These are phyloP conservation scores for Cebidichthys violaceus DNA, from an alignment of 2,113 vertebrate genomes.

Conservation along the genomic window DNA sequence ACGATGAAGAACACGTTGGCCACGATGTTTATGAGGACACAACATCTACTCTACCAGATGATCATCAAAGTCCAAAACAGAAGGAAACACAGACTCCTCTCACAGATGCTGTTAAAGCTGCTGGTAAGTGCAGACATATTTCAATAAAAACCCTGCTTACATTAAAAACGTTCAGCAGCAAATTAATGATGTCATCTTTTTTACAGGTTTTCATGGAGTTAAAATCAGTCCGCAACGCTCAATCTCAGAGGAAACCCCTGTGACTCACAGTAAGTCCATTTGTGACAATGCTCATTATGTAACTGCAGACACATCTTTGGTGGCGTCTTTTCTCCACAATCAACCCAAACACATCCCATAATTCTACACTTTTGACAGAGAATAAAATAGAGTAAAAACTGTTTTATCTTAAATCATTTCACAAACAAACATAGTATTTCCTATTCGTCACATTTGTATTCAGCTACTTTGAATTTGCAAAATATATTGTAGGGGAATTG, in stretches of 20 bases:
- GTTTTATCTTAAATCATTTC: too few relatives aligned
- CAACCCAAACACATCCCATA: not conserved
- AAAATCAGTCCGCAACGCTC: not conserved
- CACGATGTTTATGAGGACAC: too few relatives aligned
- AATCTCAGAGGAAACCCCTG: not conserved
- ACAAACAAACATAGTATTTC: too few relatives aligned
- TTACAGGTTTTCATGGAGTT: not conserved
- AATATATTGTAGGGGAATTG: too few relatives aligned
- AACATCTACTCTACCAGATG: too few relatives aligned
- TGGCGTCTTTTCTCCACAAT: not conserved
- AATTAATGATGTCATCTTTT: not conserved
- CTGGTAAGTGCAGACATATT: constrained; percentile 2
- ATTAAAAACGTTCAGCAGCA: not conserved
- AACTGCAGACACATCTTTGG: too few relatives aligned
- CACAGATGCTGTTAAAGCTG: not conserved
- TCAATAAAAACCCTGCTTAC: not conserved
- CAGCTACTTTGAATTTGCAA: too few relatives aligned
- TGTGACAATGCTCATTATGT: too few relatives aligned
- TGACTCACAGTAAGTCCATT: constrained; percentile 2
- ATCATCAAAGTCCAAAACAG: too few relatives aligned
- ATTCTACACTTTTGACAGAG: not conserved
- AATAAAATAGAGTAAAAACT: not conserved
- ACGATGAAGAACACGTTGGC: not conserved
- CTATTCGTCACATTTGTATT: too few relatives aligned
- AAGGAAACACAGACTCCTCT: not conserved